A percentile compares a stretch with the other conserved stretches of the same genome.
Conservation (phyloP, 2,888 invertebrate species). For the Tanypteryx hageni region DNA sequence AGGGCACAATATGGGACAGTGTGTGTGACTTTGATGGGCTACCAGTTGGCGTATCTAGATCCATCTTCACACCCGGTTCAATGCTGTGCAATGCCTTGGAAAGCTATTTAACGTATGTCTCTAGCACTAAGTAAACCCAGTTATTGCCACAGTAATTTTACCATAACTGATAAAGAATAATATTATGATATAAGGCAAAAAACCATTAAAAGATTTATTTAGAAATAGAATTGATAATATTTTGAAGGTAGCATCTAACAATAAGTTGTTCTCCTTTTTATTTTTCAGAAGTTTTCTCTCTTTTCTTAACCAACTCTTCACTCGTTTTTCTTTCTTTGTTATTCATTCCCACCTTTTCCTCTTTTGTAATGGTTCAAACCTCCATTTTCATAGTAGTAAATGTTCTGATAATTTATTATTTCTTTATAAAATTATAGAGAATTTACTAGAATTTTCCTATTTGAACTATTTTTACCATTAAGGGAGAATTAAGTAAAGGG, state of each 20-base stretch:
- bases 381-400: not conserved
- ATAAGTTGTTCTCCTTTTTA: too few species aligned
- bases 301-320: too few species aligned
- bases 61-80: constrained; percentile 72
- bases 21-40: constrained; percentile 75
- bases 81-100: constrained; percentile 72
- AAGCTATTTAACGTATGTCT: constrained; percentile 72
- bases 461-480: not conserved
- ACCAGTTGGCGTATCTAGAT: constrained; percentile 74
- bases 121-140: not conserved
- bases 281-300: too few species aligned
- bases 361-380: not conserved
- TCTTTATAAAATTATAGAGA: not conserved
- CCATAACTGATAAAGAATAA: not conserved
- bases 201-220: not conserved
- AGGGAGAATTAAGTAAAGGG: not conserved
- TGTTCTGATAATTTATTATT: not conserved
- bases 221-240: too few species aligned
- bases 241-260: too few species aligned
- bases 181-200: not conserved
- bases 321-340: too few species aligned
- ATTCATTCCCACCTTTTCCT: too few species aligned
- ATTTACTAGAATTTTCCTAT: not conserved
- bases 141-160: too few species aligned
- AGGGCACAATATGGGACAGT: constrained; percentile 76